Base-by-base conservation (phyloP, 2,888 invertebrate species). In the Drosophila macrothrix region DNA sequence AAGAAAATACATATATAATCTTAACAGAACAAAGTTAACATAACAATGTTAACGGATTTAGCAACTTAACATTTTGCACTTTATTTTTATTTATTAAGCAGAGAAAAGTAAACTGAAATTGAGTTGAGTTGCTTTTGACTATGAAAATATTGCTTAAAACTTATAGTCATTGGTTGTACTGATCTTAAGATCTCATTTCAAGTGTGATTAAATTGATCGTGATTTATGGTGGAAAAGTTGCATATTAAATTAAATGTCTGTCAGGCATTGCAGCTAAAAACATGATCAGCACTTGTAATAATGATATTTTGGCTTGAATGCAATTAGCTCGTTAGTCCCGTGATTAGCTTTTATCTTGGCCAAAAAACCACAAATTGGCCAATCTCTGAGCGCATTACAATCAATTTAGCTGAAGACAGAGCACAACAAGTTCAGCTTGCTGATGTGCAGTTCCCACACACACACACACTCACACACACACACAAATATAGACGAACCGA, bases 291-390 rank as follows among this genome's bases (percentile, higher is more conserved):
- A 39, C 19, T 39, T 56, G 14, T 4, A 35, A 49, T 65, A 25
- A 37, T 37, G 10, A 54, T 52, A 53, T 63, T n/a, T 28, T 10
- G 46, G 25, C 9, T 73, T 29, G 37, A 46, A 59, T 77, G 62
- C 78, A 78, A 78, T 78, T 78, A 67, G 62, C 62, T 53, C 43
- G 61, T 65, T 56, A 28, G 50, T 50, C 35, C 39, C 58, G 59
- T 54, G 67, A 70, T 69, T 59, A 19, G 62, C 55, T 33, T 60
- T 71, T 60, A 71, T 33, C 65, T 39, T 41, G 52, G 67, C n/a
- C 56, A 31, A 28, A 58, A 52, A 41, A 31, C 35, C 69, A 41
- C 75, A 78, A 78, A 78, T 78, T 78, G 78, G 64, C 74, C 62
- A 77, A 70, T 74, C 71, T 55, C 54, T 19, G 53, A 41, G 49